phyloP scores from a whole-genome alignment of 2,888 invertebrate genomes.

The Volucella bombylans region DNA sequence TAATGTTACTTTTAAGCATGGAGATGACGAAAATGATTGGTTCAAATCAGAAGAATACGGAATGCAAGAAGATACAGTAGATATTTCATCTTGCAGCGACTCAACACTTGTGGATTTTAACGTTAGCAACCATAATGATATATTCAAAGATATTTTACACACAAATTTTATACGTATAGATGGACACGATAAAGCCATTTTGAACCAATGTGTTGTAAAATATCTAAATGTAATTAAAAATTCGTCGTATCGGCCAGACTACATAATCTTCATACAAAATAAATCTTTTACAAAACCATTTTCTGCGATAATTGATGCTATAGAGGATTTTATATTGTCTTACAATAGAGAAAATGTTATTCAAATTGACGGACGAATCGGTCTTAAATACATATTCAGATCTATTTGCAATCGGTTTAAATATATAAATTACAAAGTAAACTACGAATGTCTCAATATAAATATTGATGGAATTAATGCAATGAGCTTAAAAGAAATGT shows the following conservation, averaged over 20 bases:
- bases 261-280: constrained; percentile 37
- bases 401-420: constrained; percentile 40
- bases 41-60: not conserved
- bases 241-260: constrained; percentile 31
- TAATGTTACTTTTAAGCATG: not conserved
- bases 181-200: not conserved
- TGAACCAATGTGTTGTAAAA: constrained; percentile 12
- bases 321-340: constrained; percentile 39
- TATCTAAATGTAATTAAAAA: constrained; percentile 44
- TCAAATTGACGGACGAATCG: constrained; percentile 40
- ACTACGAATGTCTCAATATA: constrained; percentile 31
- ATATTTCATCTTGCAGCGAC: not conserved
- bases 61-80: not conserved
- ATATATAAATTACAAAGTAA: constrained; percentile 47
- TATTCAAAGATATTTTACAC: not conserved
- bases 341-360: constrained; percentile 41
- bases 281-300: constrained; percentile 12
- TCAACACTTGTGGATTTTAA: not conserved
- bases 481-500: constrained; percentile 73
- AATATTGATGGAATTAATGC: not conserved
- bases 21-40: not conserved
- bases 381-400: constrained; percentile 6
- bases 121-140: not conserved
- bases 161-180: not conserved
- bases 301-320: not conserved